Evolutionary conservation across 23 tunicate species (phyloP), one percentile per base, ranked within the genome.

Genomic region (Diplosoma virens): DNA sequence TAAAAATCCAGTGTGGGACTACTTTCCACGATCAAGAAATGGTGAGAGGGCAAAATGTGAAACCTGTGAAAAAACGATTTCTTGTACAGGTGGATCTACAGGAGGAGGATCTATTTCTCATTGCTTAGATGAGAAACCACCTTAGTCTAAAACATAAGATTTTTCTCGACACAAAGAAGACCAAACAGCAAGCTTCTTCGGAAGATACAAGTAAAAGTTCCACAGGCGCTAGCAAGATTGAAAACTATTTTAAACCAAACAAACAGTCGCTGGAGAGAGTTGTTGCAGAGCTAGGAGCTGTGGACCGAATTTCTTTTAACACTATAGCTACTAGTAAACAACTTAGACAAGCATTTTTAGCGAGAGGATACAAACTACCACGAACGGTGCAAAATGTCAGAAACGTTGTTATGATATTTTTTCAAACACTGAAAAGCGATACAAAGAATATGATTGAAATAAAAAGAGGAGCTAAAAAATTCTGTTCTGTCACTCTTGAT

Each of bases 81-180:
- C 63, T 33, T 83, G 76, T 47, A 83, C 66, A 83, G 81, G 82
- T 22, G 71, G 88, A 65, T 83, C 75, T 33, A 75, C 76, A 41
- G 80, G 82, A 37, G 76, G 76, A 24, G n/a, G n/a, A n/a, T n/a
- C n/a, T n/a, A n/a, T n/a, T n/a, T n/a, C n/a, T n/a, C n/a, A n/a
- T n/a, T n/a, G n/a, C n/a, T n/a, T n/a, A n/a, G n/a, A 83, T 83
- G 82, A 83, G 88, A 75, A 83, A 83, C 66, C 53, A 76, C 76
- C 33, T 76, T 54, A 27, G 20, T 30, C 23, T 82, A 37, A 82
- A 82, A 71, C 86, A 82, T 59, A 82, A 82, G 59, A 82, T 82
- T 71, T 14, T 71, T 58, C 37, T 71, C 30, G 79, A 73, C 16
- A n/a, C 76, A 66, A 79, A 79, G 54, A 79, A 66, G 47, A 14